Evolutionary conservation across 2,797 vertebrate species (phyloP).

Genomic region (Saxicola maurus): DNA sequence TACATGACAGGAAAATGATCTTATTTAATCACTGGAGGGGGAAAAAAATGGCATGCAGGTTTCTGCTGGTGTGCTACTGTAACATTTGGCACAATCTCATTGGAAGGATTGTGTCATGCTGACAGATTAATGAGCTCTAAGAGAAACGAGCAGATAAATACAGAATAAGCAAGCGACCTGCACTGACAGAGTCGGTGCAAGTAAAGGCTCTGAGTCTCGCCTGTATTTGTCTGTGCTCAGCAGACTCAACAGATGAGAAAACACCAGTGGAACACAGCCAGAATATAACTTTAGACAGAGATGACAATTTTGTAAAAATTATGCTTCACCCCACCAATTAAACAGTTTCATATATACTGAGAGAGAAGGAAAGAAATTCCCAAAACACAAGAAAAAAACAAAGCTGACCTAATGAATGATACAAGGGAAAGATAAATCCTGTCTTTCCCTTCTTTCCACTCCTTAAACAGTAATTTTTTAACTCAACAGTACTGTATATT

Average conservation of each 20-base stretch:
- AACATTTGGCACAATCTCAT: conserved; percentile 6
- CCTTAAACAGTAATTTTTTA: neutral
- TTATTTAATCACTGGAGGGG: conserved; percentile 43
- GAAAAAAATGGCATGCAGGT: neutral
- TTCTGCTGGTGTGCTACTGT: conserved; percentile 34
- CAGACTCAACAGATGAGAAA: conserved; percentile 39
- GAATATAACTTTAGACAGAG: neutral
- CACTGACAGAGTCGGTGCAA: conserved; percentile 38
- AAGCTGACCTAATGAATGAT: neutral
- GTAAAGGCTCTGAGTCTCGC: neutral
- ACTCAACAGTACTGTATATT: neutral
- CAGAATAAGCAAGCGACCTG: conserved; percentile 26
- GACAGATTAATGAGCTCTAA: conserved; percentile 8
- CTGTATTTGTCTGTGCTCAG: neutral
- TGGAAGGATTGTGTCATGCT: conserved; percentile 42
- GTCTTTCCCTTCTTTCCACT: neutral
- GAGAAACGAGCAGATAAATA: conserved; percentile 14
- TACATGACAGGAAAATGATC: conserved; percentile 36
- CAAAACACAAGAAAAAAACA: neutral
- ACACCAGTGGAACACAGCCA: conserved; percentile 4
- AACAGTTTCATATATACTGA: neutral
- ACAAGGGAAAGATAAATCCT: neutral
- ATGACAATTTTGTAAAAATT: neutral
- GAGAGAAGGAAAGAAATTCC: neutral
- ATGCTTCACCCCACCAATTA: neutral